Percentiles rank a stretch among this genome's conserved stretches.
phyloP scores from a whole-genome alignment of 1,140 invertebrate species.

The Tenebrio molitor region DNA sequence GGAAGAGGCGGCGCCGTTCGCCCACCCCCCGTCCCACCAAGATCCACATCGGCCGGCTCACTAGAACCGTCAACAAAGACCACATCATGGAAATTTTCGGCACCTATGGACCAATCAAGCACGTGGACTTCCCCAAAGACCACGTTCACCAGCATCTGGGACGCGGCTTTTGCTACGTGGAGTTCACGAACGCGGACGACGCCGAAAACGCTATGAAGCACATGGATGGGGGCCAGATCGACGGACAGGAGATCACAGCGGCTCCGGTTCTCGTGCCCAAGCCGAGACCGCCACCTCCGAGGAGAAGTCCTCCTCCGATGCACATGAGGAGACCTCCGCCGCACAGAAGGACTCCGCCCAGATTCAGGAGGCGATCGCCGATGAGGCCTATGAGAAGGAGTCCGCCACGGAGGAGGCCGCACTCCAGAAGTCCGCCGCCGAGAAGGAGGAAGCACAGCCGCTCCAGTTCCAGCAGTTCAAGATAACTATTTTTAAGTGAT shows the following conservation, averaged over 20 bases:
- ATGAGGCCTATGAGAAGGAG: conserved; percentile 68
- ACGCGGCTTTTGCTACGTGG: conserved; percentile 94
- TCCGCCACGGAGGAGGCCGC: conserved; percentile 72
- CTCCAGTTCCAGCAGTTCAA: conserved; percentile 84
- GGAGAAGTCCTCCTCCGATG: conserved; percentile 75
- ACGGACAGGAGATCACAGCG: conserved; percentile 95
- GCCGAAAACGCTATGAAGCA: conserved; percentile 99
- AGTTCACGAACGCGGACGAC: conserved; percentile 93
- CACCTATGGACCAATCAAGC: conserved; percentile 91
- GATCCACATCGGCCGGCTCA: conserved; percentile 93
- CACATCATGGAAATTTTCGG: conserved; percentile 97
- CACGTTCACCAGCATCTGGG: conserved; percentile 88
- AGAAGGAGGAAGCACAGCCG: conserved; percentile 83
- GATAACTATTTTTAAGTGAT: conserved; percentile 68
- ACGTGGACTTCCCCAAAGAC: conserved; percentile 91
- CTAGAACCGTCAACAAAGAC: conserved; percentile 92
- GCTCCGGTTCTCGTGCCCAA: conserved; percentile 89
- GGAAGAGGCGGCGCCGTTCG: conserved; percentile 81
- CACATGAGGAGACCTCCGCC: conserved; percentile 72
- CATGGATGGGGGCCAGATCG: conserved; percentile 96
- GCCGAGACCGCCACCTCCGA: conserved; percentile 74
- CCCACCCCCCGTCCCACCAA: conserved; percentile 89
- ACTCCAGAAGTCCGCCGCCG: conserved; percentile 73
- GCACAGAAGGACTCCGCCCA: conserved; percentile 67
- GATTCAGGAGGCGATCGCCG: conserved; percentile 76